Conservation (phyloP, 1,140 invertebrate genomes). For the Bombyx mandarina region DNA sequence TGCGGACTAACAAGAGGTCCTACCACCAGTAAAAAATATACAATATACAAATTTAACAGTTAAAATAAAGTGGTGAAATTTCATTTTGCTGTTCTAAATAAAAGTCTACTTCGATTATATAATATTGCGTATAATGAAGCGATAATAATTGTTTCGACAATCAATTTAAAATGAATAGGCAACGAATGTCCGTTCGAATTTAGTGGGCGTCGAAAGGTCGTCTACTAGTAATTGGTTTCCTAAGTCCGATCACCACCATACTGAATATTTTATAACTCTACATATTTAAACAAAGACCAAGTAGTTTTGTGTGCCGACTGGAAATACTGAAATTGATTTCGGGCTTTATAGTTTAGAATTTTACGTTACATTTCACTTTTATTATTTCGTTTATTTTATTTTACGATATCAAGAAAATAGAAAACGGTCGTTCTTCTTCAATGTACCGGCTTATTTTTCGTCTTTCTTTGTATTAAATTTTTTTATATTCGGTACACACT, state of each 20-base stretch:
- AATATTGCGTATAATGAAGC: not conserved
- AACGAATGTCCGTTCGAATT: slow-evolving; percentile 2
- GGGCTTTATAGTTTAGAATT: too few relatives aligned
- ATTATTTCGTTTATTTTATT: too few relatives aligned
- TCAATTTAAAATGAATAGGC: slow-evolving; percentile 1
- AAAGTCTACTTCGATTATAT: not conserved
- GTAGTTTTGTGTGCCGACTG: slow-evolving; percentile 2
- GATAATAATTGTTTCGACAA: not conserved
- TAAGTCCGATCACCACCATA: slow-evolving; percentile 22
- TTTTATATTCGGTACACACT: too few relatives aligned
- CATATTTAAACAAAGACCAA: slow-evolving; percentile 21
- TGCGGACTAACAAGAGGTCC: too few relatives aligned
- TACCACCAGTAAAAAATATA: too few relatives aligned
- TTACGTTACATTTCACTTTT: too few relatives aligned
- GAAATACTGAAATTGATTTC: slow-evolving; percentile 2
- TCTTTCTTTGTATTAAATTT: too few relatives aligned
- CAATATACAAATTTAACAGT: not conserved
- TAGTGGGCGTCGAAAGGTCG: slow-evolving; percentile 15
- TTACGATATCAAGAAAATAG: too few relatives aligned
- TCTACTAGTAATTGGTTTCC: slow-evolving; percentile 28
- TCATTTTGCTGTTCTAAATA: not conserved
- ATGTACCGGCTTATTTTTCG: too few relatives aligned
- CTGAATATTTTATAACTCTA: slow-evolving; percentile 26
- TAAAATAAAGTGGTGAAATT: not conserved
- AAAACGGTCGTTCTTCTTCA: too few relatives aligned